Percentiles rank a stretch among this genome's conserved stretches.
phyloP scores from a whole-genome alignment of 2,797 vertebrate species.

The Brachyalestes nurse region DNA sequence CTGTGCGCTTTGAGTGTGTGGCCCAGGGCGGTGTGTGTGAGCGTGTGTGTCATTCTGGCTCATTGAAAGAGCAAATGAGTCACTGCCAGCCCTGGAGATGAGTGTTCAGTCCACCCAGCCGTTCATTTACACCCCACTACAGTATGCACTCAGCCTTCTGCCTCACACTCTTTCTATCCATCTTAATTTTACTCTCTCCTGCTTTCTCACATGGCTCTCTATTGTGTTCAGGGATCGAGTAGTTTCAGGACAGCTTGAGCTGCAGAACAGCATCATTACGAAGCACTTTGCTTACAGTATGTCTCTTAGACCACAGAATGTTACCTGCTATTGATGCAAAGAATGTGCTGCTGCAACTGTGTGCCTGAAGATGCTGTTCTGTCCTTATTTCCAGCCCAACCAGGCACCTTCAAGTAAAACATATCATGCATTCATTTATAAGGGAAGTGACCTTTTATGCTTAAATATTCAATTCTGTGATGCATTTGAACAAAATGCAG shows the following conservation, averaged over 20 bases:
- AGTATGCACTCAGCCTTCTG: constrained; percentile 32
- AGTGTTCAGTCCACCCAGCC: constrained; percentile 43
- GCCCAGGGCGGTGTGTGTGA: constrained; percentile 25
- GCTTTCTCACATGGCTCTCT: not conserved
- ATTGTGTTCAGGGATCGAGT: not conserved
- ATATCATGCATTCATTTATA: not conserved
- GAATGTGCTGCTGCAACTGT: not conserved
- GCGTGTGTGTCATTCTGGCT: constrained; percentile 53
- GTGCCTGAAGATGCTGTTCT: not conserved
- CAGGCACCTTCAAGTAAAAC: not conserved
- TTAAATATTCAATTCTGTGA: too few relatives aligned
- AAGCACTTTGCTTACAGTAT: not conserved
- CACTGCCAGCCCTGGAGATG: constrained; percentile 54
- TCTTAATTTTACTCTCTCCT: constrained; percentile 24
- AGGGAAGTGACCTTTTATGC: not conserved
- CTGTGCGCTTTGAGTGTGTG: constrained; percentile 33
- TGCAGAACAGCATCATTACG: not conserved
- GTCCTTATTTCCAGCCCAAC: too few relatives aligned
- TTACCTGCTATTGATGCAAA: not conserved
- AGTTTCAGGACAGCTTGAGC: not conserved
- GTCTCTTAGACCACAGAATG: not conserved
- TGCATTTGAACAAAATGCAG: too few relatives aligned
- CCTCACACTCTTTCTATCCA: constrained; percentile 22
- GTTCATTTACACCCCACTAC: constrained; percentile 39
- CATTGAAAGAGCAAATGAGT: constrained; percentile 58